phyloP scores from a whole-genome alignment of 2,888 invertebrate species.

The Cataglyphis livida region DNA sequence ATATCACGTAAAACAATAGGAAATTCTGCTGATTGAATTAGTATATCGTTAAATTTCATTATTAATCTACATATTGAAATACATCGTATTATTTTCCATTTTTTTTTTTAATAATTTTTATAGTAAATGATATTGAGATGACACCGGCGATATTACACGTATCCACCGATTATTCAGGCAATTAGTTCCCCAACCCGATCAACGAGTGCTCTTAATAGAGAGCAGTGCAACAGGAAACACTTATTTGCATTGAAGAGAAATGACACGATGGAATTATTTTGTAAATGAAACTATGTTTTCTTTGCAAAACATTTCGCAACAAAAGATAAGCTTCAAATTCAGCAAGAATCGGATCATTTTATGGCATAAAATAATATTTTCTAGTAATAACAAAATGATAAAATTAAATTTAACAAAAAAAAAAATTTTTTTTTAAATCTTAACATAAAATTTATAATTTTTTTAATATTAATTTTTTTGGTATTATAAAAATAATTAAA shows the following conservation, averaged over 20 bases:
- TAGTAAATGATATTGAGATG: not conserved
- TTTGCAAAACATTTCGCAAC: not conserved
- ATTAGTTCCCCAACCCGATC: constrained; percentile 24
- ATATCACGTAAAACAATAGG: not conserved
- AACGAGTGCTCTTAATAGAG: not conserved
- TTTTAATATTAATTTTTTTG: not conserved
- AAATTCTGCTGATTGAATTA: not conserved
- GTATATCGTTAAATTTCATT: not conserved
- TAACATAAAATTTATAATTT: not conserved
- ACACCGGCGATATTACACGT: not conserved
- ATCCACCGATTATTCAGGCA: constrained; percentile 18
- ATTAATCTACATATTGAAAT: not conserved
- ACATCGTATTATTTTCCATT: not conserved
- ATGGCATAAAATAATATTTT: not conserved
- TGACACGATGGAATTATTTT: constrained; percentile 48
- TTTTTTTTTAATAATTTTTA: not conserved
- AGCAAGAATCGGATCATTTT: not conserved
- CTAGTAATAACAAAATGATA: not conserved
- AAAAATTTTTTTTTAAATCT: too few relatives aligned
- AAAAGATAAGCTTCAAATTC: not conserved
- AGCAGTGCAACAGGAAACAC: constrained; percentile 37
- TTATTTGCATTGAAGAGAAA: constrained; percentile 28
- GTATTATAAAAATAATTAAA: not conserved
- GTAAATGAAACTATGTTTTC: not conserved
- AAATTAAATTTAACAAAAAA: not conserved